A percentile compares a stretch with the other conserved stretches of the same genome.
phyloP scores from a whole-genome alignment of 2,888 invertebrate species.

The Andrena flavipes region DNA sequence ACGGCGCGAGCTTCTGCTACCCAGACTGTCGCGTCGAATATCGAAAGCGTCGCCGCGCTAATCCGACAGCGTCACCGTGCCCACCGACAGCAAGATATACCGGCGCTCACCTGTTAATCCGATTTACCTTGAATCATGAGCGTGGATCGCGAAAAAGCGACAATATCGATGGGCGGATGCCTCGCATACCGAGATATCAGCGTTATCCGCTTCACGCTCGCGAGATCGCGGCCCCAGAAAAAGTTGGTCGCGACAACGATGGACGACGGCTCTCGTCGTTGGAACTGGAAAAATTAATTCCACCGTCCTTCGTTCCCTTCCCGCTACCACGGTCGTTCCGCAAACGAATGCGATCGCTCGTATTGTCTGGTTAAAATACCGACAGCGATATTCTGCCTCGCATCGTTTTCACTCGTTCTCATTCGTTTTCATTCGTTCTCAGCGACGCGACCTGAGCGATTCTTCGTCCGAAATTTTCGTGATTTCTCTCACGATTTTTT shows the following conservation, averaged over 20 bases:
- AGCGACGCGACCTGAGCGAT: constrained; percentile 26
- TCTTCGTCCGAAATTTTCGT: constrained; percentile 22
- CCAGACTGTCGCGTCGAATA: constrained; percentile 16
- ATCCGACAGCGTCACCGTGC: constrained; percentile 42
- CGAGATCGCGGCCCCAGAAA: constrained; percentile 17
- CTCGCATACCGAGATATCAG: constrained; percentile 13
- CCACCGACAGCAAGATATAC: constrained; percentile 36
- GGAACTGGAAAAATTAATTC: constrained; percentile 64
- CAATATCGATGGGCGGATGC: constrained; percentile 9
- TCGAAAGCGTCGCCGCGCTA: constrained; percentile 41
- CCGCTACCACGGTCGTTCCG: constrained; percentile 40
- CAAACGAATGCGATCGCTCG: constrained; percentile 56
- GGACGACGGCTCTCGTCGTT: constrained; percentile 35
- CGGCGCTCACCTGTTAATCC: constrained; percentile 57
- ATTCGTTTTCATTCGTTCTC: constrained; percentile 55
- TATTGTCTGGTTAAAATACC: constrained; percentile 58
- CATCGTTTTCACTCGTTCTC: constrained; percentile 56
- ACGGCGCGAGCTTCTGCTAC: not conserved
- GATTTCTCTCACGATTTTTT: constrained; percentile 12
- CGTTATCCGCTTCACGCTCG: constrained; percentile 6
- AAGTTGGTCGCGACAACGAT: constrained; percentile 32
- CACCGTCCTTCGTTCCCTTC: constrained; percentile 10
- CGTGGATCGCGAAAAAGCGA: constrained; percentile 27
- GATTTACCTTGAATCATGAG: constrained; percentile 52
- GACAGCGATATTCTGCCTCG: constrained; percentile 1